A percentile compares a stretch with the other conserved stretches of the same genome.
phyloP scores from a whole-genome alignment of 2,888 invertebrate species.

The Hipparchia semele region DNA sequence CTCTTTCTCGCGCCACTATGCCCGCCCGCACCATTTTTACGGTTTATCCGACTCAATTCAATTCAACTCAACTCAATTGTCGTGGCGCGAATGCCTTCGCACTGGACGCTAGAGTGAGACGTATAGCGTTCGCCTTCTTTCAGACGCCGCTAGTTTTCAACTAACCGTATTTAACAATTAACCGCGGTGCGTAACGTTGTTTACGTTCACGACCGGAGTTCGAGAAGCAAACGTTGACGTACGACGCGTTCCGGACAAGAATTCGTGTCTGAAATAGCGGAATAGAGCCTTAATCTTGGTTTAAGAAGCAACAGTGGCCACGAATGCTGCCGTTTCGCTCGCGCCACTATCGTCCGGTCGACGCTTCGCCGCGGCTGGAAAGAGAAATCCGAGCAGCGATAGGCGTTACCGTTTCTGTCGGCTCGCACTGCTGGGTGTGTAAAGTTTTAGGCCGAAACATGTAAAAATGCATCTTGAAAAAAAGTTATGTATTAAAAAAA shows the following conservation, averaged over 20 bases:
- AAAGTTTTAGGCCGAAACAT: constrained; percentile 84
- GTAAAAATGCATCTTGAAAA: constrained; percentile 84
- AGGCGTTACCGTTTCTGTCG: constrained; percentile 75
- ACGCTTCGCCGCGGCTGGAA: constrained; percentile 54
- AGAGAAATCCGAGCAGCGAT: constrained; percentile 68
- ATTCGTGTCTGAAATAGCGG: constrained; percentile 68
- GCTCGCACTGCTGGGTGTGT: constrained; percentile 77
- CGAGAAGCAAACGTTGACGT: constrained; percentile 47
- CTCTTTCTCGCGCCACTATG: constrained; percentile 76
- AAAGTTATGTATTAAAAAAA: constrained; percentile 84
- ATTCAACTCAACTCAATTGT: constrained; percentile 83
- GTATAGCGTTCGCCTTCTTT: constrained; percentile 66
- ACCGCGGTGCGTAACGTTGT: constrained; percentile 17
- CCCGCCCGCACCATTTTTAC: constrained; percentile 81
- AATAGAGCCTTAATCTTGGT: constrained; percentile 79
- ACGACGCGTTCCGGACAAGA: constrained; percentile 64
- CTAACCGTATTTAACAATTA: constrained; percentile 28
- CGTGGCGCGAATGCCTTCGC: constrained; percentile 79
- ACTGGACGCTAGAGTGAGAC: constrained; percentile 81
- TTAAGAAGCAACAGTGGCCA: constrained; percentile 72
- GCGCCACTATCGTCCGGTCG: constrained; percentile 77
- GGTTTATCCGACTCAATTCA: constrained; percentile 82
- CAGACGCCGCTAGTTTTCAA: constrained; percentile 54
- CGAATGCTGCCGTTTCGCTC: constrained; percentile 69
- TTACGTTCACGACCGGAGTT: constrained; percentile 36